Conservation (phyloP, 2,113 vertebrate species). For the Toxotes jaculatrix region DNA sequence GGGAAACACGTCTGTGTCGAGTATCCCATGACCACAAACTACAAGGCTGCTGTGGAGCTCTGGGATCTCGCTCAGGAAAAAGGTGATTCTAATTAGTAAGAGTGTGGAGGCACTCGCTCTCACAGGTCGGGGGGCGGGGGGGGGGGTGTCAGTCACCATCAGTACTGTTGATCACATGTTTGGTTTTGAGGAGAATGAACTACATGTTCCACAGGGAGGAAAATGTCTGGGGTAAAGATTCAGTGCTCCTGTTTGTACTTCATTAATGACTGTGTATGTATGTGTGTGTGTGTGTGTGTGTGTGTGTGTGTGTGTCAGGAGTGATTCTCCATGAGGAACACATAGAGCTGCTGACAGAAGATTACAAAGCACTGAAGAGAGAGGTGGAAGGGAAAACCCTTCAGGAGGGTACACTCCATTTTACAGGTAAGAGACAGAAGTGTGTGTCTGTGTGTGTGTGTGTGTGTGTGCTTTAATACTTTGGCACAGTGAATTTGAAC, state of each 20-base stretch:
- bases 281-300: no score
- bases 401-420: constrained; percentile 90
- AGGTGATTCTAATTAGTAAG: constrained; percentile 80
- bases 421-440: constrained; percentile 87
- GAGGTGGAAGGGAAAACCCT: constrained; percentile 89
- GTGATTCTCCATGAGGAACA: constrained; percentile 94
- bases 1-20: constrained; percentile 96
- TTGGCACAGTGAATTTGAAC: no score
- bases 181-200: no score
- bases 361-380: constrained; percentile 91
- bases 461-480: background rate
- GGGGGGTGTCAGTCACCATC: no score
- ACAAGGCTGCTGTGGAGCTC: constrained; percentile 85
- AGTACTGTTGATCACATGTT: background rate
- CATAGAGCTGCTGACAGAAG: constrained; percentile 91
- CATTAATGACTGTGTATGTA: background rate
- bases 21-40: constrained; percentile 91
- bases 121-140: background rate
- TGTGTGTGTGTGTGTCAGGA: constrained; percentile 76
- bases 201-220: no score
- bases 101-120: background rate
- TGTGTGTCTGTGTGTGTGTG: background rate
- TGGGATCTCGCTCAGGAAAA: constrained; percentile 88
- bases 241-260: no score
- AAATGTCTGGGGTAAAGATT: background rate